These are phyloP conservation scores for Stichodactyla mertensii DNA, from an alignment of 64 coral and sea anemone species.

Conservation along the genomic window DNA sequence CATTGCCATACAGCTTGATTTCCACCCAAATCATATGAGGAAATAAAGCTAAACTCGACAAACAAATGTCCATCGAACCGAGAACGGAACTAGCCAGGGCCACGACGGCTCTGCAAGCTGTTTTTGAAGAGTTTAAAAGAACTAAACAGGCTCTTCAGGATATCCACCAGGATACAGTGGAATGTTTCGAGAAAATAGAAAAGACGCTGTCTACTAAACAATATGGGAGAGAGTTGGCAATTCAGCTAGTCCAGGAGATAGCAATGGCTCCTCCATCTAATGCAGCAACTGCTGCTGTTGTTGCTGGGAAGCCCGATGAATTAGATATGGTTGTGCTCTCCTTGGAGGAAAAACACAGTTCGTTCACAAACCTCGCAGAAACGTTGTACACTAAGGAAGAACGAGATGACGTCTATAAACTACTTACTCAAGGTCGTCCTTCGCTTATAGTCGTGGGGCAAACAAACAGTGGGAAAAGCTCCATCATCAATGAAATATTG, in stretches of 20 bases:
- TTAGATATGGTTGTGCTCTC: background rate
- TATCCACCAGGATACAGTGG: slow-evolving; percentile 41
- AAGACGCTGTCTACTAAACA: background rate
- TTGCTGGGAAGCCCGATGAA: background rate
- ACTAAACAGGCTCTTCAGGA: slow-evolving; percentile 19
- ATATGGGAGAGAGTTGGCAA: background rate
- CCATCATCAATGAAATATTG: slow-evolving; percentile 61
- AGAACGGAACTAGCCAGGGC: background rate
- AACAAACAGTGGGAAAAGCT: slow-evolving; percentile 69
- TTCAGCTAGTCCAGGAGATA: slow-evolving; percentile 4
- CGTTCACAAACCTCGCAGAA: background rate
- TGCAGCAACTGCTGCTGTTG: background rate
- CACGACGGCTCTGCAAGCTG: slow-evolving; percentile 9
- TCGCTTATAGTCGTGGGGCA: slow-evolving; percentile 54
- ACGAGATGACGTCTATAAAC: slow-evolving; percentile 22
- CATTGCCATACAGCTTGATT: background rate
- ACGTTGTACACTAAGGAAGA: slow-evolving; percentile 36
- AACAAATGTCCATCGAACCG: background rate
- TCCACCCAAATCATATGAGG: background rate
- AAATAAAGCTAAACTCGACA: background rate
- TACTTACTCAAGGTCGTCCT: slow-evolving; percentile 32
- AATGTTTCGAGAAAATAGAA: slow-evolving; percentile 43
- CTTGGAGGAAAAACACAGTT: background rate
- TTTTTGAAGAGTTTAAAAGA: slow-evolving; percentile 46
- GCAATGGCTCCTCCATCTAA: background rate